Conservation (phyloP, 2,888 invertebrate genomes). For the Chloroclystis v-ata region DNA sequence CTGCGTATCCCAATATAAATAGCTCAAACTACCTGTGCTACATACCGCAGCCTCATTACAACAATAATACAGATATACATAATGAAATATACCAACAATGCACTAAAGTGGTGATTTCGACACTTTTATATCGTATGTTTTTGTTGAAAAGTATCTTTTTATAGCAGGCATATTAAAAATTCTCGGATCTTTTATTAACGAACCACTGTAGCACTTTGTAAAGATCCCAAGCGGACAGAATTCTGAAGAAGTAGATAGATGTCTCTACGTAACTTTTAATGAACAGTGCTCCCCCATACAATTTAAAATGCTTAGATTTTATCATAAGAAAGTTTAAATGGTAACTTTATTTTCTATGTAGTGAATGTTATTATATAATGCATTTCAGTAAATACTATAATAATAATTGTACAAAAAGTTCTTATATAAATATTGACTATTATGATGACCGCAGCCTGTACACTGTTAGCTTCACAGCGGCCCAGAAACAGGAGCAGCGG, state of each 20-base stretch:
- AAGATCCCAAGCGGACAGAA: slow-evolving; percentile 52
- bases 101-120: slow-evolving; percentile 39
- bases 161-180: slow-evolving; percentile 14
- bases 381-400: no score
- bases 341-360: slow-evolving; percentile 3
- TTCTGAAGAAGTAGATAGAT: slow-evolving; percentile 19
- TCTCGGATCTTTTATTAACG: slow-evolving; percentile 18
- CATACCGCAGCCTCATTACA: slow-evolving; percentile 42
- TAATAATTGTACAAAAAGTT: slow-evolving; percentile 8
- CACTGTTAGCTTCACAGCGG: slow-evolving; percentile 70
- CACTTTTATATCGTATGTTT: slow-evolving; percentile 8
- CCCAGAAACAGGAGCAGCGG: slow-evolving; percentile 70
- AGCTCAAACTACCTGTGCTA: slow-evolving; percentile 66
- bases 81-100: slow-evolving; percentile 32
- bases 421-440: no score
- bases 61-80: slow-evolving; percentile 9
- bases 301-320: neutral
- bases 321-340: slow-evolving; percentile 6
- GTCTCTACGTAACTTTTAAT: slow-evolving; percentile 23
- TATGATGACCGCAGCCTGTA: slow-evolving; percentile 58
- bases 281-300: slow-evolving; percentile 7
- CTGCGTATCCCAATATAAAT: slow-evolving; percentile 72
- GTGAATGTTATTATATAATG: slow-evolving; percentile 7
- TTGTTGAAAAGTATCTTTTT: slow-evolving; percentile 10
- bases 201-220: slow-evolving; percentile 48